Percentiles rank a stretch among this genome's conserved stretches.
These are phyloP conservation scores for Rhopalosiphum nymphaeae DNA, from an alignment of 2,888 invertebrate genomes.

Conservation along the genomic window DNA sequence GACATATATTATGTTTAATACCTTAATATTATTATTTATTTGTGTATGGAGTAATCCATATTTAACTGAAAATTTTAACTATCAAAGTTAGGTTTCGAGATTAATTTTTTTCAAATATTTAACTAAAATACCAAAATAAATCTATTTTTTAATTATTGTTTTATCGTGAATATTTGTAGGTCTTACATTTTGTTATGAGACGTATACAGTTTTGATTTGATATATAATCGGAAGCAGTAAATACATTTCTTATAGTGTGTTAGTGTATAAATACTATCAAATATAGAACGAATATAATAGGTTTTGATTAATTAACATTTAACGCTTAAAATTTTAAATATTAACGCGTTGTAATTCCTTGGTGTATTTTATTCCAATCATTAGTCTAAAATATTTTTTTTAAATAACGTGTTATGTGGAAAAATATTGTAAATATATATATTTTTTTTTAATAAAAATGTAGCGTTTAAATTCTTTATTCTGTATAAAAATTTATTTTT, in stretches of 20 bases:
- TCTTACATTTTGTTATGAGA: neutral
- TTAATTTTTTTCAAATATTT: no score
- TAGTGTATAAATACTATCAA: neutral
- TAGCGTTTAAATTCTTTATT: neutral
- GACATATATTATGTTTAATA: neutral
- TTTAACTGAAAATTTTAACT: neutral
- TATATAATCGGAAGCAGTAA: neutral
- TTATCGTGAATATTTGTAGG: neutral
- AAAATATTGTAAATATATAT: neutral
- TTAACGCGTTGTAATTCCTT: neutral
- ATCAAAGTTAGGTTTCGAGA: neutral
- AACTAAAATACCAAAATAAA: neutral
- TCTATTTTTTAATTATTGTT: neutral
- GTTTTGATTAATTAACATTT: neutral
- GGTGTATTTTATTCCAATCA: neutral
- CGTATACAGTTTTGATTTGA: neutral
- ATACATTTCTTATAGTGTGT: neutral
- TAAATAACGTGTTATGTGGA: neutral
- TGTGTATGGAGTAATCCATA: neutral
- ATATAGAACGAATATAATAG: neutral
- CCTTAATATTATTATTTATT: neutral
- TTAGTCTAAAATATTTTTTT: neutral
- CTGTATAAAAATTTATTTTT: neutral
- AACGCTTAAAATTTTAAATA: neutral
- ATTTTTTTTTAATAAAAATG: neutral